Conservation (phyloP, 1,140 invertebrate species). For the Rhopalosiphum padi region DNA sequence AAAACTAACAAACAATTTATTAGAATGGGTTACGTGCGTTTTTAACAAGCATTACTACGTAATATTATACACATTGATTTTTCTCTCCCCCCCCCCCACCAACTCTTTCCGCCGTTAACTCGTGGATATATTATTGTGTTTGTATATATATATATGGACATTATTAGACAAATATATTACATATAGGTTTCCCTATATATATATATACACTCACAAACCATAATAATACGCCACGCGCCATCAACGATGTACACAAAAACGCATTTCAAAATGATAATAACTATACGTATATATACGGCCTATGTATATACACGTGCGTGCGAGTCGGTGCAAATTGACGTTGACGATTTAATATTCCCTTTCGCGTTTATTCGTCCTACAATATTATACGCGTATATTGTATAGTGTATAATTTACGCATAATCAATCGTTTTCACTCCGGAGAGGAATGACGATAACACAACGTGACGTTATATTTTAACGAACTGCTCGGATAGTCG, state of each 20-base stretch:
- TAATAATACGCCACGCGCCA: background rate
- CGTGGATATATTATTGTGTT: background rate
- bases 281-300: background rate
- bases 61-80: background rate
- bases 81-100: background rate
- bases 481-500: background rate
- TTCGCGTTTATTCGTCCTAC: background rate
- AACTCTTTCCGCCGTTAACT: background rate
- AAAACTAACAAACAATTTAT: background rate
- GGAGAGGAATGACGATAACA: background rate
- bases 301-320: background rate
- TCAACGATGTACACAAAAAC: background rate
- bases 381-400: no score
- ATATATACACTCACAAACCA: background rate
- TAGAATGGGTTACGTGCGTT: background rate
- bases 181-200: background rate
- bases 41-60: background rate
- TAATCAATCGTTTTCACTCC: background rate
- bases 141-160: background rate
- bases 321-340: background rate
- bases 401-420: background rate
- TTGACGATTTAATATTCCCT: constrained; percentile 6
- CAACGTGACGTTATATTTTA: background rate
- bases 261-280: constrained; percentile 9
- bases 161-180: background rate